These are phyloP conservation scores for Lamprologus ornatipinnis DNA, from an alignment of 2,113 vertebrate genomes.

Conservation along the genomic window DNA sequence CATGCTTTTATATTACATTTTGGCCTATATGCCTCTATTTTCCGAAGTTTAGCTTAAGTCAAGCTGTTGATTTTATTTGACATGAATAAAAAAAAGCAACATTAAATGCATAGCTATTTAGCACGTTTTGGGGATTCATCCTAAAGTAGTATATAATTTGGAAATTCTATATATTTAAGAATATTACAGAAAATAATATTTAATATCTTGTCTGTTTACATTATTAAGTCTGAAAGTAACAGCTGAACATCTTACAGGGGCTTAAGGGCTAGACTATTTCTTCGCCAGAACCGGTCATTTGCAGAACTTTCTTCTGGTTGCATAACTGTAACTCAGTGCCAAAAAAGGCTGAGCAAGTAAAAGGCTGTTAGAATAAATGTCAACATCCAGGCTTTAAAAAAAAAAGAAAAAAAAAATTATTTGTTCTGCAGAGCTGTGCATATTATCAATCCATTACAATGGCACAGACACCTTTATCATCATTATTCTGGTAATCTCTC, in stretches of 20 bases:
- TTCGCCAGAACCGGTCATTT: background rate
- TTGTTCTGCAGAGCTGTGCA: conserved; percentile 23
- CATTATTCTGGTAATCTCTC: conserved; percentile 33
- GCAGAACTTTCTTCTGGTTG: background rate
- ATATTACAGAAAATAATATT: background rate
- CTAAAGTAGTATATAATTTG: background rate
- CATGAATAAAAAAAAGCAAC: background rate
- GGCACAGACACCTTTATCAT: conserved; percentile 22
- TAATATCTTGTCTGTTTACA: background rate
- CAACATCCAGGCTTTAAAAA: background rate
- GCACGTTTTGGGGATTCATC: background rate
- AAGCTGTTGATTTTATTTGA: background rate
- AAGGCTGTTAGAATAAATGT: background rate
- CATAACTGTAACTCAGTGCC: background rate
- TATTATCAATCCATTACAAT: conserved; percentile 44
- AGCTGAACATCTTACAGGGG: background rate
- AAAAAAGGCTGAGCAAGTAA: background rate
- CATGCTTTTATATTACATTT: background rate
- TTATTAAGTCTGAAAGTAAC: background rate
- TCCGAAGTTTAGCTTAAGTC: background rate
- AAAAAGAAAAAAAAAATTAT: rapidly evolving
- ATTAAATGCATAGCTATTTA: background rate
- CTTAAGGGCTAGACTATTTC: background rate
- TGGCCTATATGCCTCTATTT: background rate
- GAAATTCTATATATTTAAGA: background rate